Evolutionary conservation across 2,113 vertebrate genomes (phyloP).

Genomic region (Heteronetta atricapilla): DNA sequence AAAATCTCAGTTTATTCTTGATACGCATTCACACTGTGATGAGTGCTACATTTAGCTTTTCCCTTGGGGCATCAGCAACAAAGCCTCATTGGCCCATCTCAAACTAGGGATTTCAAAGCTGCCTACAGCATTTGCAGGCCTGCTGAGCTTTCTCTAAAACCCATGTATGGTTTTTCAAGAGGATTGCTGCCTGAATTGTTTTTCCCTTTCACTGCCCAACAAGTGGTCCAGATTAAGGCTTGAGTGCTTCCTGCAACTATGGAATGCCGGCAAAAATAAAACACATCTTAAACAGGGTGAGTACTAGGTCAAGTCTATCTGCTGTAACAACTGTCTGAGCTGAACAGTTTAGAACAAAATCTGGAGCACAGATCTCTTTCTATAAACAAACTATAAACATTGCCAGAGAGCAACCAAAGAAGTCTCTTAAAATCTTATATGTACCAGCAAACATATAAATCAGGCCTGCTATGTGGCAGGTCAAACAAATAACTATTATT

Average conservation of each 20-base stretch:
- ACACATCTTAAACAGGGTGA: slow-evolving; percentile 38
- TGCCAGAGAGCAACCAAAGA: not conserved
- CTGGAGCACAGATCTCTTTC: slow-evolving; percentile 7
- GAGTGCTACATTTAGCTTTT: not conserved
- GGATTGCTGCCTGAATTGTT: not conserved
- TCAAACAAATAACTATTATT: slow-evolving; percentile 18
- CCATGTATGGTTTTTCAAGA: not conserved
- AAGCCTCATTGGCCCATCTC: not conserved
- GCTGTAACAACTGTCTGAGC: not conserved
- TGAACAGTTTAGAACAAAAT: not conserved
- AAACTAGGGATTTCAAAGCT: slow-evolving; percentile 24
- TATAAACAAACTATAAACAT: slow-evolving; percentile 5
- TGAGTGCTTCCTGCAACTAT: slow-evolving; percentile 31
- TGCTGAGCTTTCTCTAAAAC: not conserved
- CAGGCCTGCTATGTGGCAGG: not conserved
- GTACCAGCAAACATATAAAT: not conserved
- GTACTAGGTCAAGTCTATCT: slow-evolving; percentile 15
- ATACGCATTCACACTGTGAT: not conserved
- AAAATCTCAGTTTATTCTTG: not conserved
- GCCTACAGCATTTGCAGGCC: not conserved
- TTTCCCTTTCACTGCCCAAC: not conserved
- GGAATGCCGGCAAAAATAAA: slow-evolving; percentile 50
- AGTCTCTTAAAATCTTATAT: not conserved
- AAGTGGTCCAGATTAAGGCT: slow-evolving; percentile 34
- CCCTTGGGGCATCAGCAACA: slow-evolving; percentile 2